Evolutionary conservation across 2,888 invertebrate genomes (phyloP).

Genomic region (Eupithecia subfuscata): DNA sequence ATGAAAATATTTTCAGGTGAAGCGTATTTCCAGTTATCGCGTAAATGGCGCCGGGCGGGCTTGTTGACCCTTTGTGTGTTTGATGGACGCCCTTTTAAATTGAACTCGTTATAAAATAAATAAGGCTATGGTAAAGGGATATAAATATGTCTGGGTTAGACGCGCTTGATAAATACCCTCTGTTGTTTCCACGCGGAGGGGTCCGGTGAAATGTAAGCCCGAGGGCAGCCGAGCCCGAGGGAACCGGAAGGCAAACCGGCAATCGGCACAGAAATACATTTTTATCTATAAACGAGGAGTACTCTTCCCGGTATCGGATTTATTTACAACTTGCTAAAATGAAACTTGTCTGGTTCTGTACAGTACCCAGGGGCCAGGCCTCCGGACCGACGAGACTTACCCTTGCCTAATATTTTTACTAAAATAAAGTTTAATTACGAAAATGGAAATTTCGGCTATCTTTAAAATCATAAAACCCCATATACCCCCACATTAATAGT

Average conservation of each 20-base stretch:
- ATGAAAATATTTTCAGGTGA: neutral
- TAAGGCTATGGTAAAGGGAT: conserved; percentile 24
- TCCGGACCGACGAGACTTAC: neutral
- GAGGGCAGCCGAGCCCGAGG: no score
- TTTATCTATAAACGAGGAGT: neutral
- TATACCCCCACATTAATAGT: neutral
- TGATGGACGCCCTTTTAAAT: conserved; percentile 24
- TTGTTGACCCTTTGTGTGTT: conserved; percentile 21
- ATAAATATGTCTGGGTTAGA: conserved; percentile 16
- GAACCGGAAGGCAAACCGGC: neutral
- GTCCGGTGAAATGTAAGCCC: neutral
- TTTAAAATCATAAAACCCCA: neutral
- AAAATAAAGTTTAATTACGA: neutral
- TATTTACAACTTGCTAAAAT: no score
- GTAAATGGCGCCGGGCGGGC: neutral
- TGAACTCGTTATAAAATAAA: conserved; percentile 26
- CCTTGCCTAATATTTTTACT: neutral
- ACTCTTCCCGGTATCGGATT: neutral
- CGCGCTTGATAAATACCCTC: conserved; percentile 8
- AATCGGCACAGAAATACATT: neutral
- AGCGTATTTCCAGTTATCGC: neutral
- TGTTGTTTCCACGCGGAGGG: neutral
- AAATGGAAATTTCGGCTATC: neutral
- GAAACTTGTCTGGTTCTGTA: no score
- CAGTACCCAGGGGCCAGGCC: neutral